A percentile compares a stretch with the other conserved stretches of the same genome.
Evolutionary conservation across 2,113 vertebrate genomes (phyloP).

Genomic region (Platysteira castanea): DNA sequence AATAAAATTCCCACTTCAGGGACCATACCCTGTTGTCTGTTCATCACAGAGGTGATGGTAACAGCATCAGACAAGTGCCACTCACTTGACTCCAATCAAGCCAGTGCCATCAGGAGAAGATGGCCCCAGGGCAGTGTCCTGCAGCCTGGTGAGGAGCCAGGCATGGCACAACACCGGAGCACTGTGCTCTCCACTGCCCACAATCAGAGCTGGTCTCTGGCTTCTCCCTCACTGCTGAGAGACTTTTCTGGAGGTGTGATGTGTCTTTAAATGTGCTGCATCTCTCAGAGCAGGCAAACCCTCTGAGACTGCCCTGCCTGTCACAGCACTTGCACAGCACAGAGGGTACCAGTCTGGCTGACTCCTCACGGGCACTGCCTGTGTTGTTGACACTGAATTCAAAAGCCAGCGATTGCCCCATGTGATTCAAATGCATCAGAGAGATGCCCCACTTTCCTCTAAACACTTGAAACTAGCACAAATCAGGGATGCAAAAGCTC

Average conservation of each 20-base stretch:
- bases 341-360: not conserved
- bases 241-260: not conserved
- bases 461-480: not conserved
- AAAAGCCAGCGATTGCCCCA: not conserved
- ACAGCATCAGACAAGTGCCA: not conserved
- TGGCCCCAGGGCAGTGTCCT: not conserved
- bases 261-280: not conserved
- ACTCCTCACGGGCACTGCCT: not conserved
- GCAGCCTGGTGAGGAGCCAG: not conserved
- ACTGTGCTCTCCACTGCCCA: not conserved
- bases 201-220: not conserved
- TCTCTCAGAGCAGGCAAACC: not conserved
- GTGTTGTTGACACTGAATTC: not conserved
- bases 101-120: not conserved
- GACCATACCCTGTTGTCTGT: rapidly evolving
- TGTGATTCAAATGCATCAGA: not conserved
- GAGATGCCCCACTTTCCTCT: not conserved
- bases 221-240: not conserved
- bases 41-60: not conserved
- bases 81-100: not conserved
- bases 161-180: not conserved
- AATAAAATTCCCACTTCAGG: not conserved
- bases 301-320: not conserved
- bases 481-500: not conserved
- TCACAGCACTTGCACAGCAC: not conserved